Evolutionary conservation across 2,888 invertebrate species (phyloP).

Genomic region (Eretmocerus hayati): DNA sequence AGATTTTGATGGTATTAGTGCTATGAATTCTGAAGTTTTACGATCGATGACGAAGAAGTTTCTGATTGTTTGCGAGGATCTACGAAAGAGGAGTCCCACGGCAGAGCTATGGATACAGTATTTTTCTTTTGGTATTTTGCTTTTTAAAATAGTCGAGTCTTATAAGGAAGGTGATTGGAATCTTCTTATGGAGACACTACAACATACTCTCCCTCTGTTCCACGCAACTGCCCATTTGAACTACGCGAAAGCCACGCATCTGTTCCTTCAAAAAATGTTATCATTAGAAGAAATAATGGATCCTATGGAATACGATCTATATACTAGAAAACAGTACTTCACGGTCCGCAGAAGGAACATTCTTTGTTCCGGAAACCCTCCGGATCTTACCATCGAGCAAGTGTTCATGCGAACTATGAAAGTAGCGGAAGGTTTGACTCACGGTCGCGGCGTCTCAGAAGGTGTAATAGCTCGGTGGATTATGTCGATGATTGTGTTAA

Average conservation of each 20-base stretch:
- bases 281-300: slow-evolving; percentile 22
- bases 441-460: background rate
- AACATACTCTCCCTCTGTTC: slow-evolving; percentile 36
- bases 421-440: background rate
- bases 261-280: slow-evolving; percentile 41
- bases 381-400: background rate
- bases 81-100: slow-evolving; percentile 19
- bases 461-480: background rate
- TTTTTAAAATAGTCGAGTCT: slow-evolving; percentile 32
- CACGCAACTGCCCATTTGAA: slow-evolving; percentile 39
- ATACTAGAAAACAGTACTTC: background rate
- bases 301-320: background rate
- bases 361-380: background rate
- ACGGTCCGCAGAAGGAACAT: background rate
- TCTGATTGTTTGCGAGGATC: no score
- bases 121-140: slow-evolving; percentile 30
- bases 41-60: no score
- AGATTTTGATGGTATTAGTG: background rate
- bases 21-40: background rate
- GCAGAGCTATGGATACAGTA: slow-evolving; percentile 28
- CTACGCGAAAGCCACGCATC: slow-evolving; percentile 35
- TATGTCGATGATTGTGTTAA: slow-evolving; percentile 1
- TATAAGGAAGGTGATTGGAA: slow-evolving; percentile 33
- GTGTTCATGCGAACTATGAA: background rate
- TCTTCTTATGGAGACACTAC: slow-evolving; percentile 29